Evolutionary conservation across 2,888 invertebrate genomes (phyloP).

Genomic region (Pteria penguin): DNA sequence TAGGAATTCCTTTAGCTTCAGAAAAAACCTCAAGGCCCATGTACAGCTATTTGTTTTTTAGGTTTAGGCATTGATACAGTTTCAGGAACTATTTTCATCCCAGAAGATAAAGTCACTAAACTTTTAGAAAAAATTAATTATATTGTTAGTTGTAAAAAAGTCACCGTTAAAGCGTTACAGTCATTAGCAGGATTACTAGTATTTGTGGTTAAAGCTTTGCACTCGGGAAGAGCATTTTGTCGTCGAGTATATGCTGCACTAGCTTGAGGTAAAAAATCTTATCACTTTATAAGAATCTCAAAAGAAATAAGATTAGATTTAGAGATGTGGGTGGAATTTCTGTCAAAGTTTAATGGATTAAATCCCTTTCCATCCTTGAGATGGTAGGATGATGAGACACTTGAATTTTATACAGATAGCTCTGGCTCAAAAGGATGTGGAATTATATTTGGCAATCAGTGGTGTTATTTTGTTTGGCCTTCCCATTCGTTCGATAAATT

Average conservation of each 20-base stretch:
- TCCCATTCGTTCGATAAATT: too few species aligned
- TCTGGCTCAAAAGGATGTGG: constrained; percentile 14
- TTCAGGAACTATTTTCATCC: neutral
- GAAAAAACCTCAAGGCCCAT: constrained; percentile 7
- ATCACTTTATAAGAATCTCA: neutral
- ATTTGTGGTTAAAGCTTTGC: constrained; percentile 12
- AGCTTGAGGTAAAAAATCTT: neutral
- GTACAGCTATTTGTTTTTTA: neutral
- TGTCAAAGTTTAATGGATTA: constrained; percentile 7
- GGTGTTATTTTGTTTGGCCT: too few species aligned
- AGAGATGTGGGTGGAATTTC: neutral
- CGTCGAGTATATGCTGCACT: neutral
- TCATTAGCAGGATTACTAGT: neutral
- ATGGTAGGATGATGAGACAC: neutral
- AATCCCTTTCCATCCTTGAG: neutral
- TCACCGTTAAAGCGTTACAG: neutral
- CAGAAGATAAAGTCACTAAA: neutral
- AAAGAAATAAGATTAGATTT: neutral
- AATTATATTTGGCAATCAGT: constrained; percentile 10
- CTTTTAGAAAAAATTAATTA: neutral
- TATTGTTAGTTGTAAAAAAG: neutral
- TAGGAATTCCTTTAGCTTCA: neutral
- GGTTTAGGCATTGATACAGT: constrained; percentile 1
- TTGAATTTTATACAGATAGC: constrained; percentile 16
- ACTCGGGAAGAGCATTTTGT: neutral